These are phyloP conservation scores for Leptodactylus fuscus DNA, from an alignment of 2,113 vertebrate genomes.

Conservation along the genomic window DNA sequence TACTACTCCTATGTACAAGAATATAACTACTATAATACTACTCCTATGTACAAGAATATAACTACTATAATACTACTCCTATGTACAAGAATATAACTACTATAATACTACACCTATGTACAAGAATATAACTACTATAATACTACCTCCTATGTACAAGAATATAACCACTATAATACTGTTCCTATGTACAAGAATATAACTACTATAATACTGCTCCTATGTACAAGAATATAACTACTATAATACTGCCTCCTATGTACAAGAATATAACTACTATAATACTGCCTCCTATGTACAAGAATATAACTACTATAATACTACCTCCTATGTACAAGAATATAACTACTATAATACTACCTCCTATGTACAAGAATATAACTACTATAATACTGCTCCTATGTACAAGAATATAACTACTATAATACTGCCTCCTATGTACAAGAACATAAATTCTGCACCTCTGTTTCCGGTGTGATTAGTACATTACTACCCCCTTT, in stretches of 20 bases:
- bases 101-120: slow-evolving; percentile 7
- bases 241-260: background rate
- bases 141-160: slow-evolving; percentile 2
- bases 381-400: too few species aligned
- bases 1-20: slow-evolving; percentile 2
- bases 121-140: slow-evolving; percentile 15
- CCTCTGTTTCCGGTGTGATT: too few species aligned
- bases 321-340: too few species aligned
- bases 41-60: slow-evolving; percentile 13
- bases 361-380: background rate
- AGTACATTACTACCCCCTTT: too few species aligned
- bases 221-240: slow-evolving; percentile 6
- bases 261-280: too few species aligned
- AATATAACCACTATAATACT: slow-evolving; percentile 15
- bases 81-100: slow-evolving; percentile 12
- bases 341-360: too few species aligned
- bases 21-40: slow-evolving; percentile 12
- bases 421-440: too few species aligned
- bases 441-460: too few species aligned
- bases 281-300: too few species aligned
- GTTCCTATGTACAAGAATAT: background rate
- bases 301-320: too few species aligned
- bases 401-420: too few species aligned
- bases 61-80: slow-evolving; percentile 10
- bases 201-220: background rate